These are phyloP conservation scores for Dendropsophus ebraccatus DNA, from an alignment of 2,113 vertebrate species.

Conservation along the genomic window DNA sequence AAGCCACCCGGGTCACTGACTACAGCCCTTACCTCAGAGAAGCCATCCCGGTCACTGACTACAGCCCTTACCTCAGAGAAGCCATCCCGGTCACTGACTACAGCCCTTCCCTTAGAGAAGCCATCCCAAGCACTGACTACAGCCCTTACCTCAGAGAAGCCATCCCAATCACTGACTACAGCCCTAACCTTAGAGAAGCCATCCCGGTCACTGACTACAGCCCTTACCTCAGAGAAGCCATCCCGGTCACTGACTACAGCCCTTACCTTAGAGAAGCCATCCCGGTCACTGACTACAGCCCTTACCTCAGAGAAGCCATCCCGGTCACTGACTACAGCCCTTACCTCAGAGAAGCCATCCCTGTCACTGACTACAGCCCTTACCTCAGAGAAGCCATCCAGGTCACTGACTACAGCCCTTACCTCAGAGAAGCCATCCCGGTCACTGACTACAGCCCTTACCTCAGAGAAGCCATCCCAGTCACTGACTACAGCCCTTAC, in stretches of 20 bases:
- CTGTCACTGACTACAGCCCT: neutral
- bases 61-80: neutral
- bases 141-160: neutral
- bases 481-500: no score
- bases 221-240: neutral
- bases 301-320: neutral
- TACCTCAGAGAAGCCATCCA: neutral
- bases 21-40: neutral
- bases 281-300: neutral
- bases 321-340: neutral
- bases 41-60: no score
- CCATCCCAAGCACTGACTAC: neutral
- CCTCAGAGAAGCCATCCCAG: neutral
- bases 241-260: neutral
- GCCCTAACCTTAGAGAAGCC: neutral
- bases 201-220: neutral
- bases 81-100: no score
- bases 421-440: neutral
- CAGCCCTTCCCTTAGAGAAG: neutral
- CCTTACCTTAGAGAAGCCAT: neutral
- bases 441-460: no score
- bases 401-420: no score
- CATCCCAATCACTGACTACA: no score
- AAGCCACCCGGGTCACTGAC: no score
- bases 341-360: neutral